Base-by-base conservation (phyloP, 2,113 vertebrate species). In the Corythoichthys intestinalis region DNA sequence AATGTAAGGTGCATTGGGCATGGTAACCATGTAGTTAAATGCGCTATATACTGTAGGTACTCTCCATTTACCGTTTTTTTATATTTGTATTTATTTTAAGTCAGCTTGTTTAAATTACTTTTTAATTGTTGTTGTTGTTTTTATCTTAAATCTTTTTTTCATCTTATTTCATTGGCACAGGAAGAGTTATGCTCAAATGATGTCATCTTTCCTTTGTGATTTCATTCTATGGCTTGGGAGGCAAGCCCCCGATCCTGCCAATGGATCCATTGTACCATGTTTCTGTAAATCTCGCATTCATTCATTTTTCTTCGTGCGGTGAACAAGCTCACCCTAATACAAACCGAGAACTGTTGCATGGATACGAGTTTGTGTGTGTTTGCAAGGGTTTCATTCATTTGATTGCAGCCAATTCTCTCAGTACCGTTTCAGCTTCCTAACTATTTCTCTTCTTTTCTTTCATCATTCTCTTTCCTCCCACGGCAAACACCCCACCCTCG, bases 231-330 rank as follows among this genome's bases (percentile, higher is more conserved):
- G 10, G 2, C 35, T 58, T 58, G 28, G 28, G 2, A 58, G 34
- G 56, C 56, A 58, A 58, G 34, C 13, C 56, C 56, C 56, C 35
- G 6, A 2, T 14, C 13, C 34, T 5, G 10, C 56, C 28, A 57
- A 37, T 6, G 34, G 56, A 86, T 84, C 84, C 77, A 84, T 56
- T 73, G 67, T 58, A 12, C 70, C 80, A 50, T 28, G 75, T 1
- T 44, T 58, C 82, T 77, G 68, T 67, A 73, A 80, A 82, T 69
- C 76, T 74, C 61, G 82, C 84, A 83, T 89, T 89, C 84, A 85
- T 4, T 37, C 54, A 54, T 79, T 83, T 61, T 67, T 65, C 62
- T 85, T 84, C 84, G 77, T 83, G 80, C 80, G 49, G 10, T 70
- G 71, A 69, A 86, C 77, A 61, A 75, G 81, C 80, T 81, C 79